Evolutionary conservation across 1,140 invertebrate genomes (phyloP).

Genomic region (Solenopsis invicta): DNA sequence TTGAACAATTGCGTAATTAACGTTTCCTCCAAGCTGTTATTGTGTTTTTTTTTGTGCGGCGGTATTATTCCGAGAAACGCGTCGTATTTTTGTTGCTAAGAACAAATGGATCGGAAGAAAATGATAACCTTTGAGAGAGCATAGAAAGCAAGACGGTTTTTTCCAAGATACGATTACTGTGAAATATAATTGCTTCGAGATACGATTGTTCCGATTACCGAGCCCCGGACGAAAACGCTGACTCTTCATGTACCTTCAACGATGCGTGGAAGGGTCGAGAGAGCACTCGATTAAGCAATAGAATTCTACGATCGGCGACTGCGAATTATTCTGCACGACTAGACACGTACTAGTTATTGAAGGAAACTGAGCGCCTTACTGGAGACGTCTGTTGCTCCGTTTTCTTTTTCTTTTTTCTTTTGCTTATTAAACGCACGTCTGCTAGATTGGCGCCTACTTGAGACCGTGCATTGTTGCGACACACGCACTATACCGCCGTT

Average conservation of each 20-base stretch:
- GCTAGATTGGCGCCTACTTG: not conserved
- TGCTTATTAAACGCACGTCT: no score
- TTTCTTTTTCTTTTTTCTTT: no score
- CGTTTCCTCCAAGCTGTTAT: not conserved
- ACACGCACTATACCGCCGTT: not conserved
- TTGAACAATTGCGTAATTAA: conserved; percentile 20
- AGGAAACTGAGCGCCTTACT: not conserved
- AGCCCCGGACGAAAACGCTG: not conserved
- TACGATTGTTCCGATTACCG: not conserved
- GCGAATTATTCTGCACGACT: not conserved
- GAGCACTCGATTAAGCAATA: not conserved
- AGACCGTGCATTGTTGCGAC: not conserved
- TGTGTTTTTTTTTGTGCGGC: not conserved
- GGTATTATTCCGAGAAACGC: not conserved
- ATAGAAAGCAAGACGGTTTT: not conserved
- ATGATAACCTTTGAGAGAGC: not conserved
- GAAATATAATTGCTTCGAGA: not conserved
- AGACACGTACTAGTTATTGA: not conserved
- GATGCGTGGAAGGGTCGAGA: no score
- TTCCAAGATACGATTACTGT: not conserved
- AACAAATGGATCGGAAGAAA: not conserved
- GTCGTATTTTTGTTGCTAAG: not conserved
- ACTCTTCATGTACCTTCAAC: no score
- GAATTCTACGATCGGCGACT: not conserved
- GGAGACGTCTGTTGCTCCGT: not conserved